Evolutionary conservation across 1,140 invertebrate genomes (phyloP), one percentile per base, ranked within the genome.

Genomic region (Pectinophora gossypiella): DNA sequence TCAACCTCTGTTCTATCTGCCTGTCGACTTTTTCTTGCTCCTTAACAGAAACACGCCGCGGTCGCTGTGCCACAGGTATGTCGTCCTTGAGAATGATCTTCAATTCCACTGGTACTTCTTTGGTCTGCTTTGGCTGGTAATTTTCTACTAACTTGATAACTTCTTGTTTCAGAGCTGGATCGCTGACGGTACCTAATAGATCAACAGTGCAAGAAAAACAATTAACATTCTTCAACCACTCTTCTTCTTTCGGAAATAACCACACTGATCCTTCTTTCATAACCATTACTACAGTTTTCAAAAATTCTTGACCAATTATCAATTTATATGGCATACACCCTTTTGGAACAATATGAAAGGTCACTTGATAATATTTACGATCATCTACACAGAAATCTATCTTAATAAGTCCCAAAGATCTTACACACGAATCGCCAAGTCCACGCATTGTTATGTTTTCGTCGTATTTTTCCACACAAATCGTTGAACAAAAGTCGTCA

Each of bases 1-100:
- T 23, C 6, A 67, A 23, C 64, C 64, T 64, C 46, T 64, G 27
- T 10, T 45, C 0, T 6, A 64, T 51, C 32, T 68, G 64, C 3
- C 40, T 23, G 0, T 64, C 32, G 3, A 68, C 61, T 16, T 53
- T 21, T 0, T 27, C n/a, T 19, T 59, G 51, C 15, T 68, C 58
- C 1, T 6, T 21, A 2, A 21, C 40, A 12, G 64, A 15, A 10
- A 61, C 9, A 20, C 64, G 6, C 35, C 61, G 36, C 6, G 61
- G 57, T 32, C 45, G 46, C 21, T 64, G 61, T 19, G 35, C 51
- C 10, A 68, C 49, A n/a, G 61, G 64, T 10, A 46, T 45, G 15
- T 68, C 61, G 38, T 64, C 61, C 15, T 43, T 51, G 0, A 68
- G 15, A 1, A 54, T 21, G 3, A 60, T 56, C 19, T 57, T 56